Evolutionary conservation across 2,888 invertebrate genomes (phyloP).

Genomic region (Sesia apiformis): DNA sequence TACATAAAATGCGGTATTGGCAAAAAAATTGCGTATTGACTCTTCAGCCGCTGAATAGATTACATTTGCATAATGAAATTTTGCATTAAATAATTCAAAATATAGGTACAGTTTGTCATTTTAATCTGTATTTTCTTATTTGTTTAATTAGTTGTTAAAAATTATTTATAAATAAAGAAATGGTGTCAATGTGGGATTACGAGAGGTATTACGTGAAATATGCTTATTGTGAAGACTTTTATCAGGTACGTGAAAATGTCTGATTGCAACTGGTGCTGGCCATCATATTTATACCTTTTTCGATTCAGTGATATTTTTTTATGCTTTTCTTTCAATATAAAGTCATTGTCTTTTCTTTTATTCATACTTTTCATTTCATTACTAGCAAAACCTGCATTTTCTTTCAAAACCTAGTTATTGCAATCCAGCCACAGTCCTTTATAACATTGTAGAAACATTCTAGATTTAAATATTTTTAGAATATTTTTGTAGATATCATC

Average conservation of each 20-base stretch:
- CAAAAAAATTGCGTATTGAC: conserved; percentile 13
- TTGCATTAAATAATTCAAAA: background rate
- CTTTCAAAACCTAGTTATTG: no score
- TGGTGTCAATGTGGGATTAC: conserved; percentile 20
- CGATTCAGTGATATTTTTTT: no score
- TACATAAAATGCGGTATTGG: conserved; percentile 3
- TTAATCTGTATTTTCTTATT: background rate
- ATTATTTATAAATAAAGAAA: conserved; percentile 3
- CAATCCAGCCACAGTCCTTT: no score
- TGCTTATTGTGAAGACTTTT: conserved; percentile 5
- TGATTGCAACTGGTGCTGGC: no score
- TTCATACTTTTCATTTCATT: no score
- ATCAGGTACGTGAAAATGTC: conserved; percentile 7
- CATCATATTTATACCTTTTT: no score
- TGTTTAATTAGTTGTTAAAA: background rate
- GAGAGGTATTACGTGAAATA: conserved; percentile 8
- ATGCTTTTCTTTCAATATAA: no score
- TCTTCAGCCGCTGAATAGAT: background rate
- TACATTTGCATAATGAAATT: background rate
- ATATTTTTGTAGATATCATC: no score
- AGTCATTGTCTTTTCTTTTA: no score
- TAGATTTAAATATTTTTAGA: no score
- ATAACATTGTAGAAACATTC: no score
- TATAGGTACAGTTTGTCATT: background rate
- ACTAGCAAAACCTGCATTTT: no score